Evolutionary conservation across 23 tunicate genomes (phyloP), one percentile per base, ranked within the genome.

Genomic region (Halocynthia roretzi): DNA sequence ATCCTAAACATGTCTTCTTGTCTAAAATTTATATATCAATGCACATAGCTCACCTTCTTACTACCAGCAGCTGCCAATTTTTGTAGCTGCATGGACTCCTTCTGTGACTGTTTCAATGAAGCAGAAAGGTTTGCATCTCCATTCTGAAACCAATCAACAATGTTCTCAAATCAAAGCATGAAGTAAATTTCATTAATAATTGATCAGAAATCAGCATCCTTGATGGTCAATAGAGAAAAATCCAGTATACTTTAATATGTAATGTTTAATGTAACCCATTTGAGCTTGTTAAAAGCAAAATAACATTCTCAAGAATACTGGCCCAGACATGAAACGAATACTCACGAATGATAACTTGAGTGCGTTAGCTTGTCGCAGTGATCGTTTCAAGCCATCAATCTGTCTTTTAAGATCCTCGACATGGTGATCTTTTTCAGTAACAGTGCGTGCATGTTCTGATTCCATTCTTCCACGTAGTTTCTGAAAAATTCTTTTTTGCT

Each of bases 11-110:
- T 31, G 44, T 31, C 44, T 4, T 0, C 44, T 31, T 31, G 44
- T 31, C 44, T 4, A 31, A 31, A 1, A 31, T 31, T 31, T 31
- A 31, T 31, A 31, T 31, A 31, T 31, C 44, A 4, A 31, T 31
- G 44, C 44, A 31, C 44, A 31, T 14, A 50, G 8, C 67, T 21
- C 55, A 92, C 98, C 82, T 92, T 92, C 18, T 79, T 62, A 52
- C 81, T 82, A 6, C 93, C 82, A 58, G 85, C 85, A 78, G 93
- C 87, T 49, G 88, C 98, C 44, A 92, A 82, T 62, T 92, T 92
- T 53, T 92, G 92, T 20, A 92, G 77, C 6, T 70, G 80, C 62
- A 92, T 71, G 56, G 76, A 76, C 60, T 92, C 98, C 54, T 71
- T 82, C 61, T 81, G 86, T 6, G 62, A 68, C 61, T 83, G 88